Conservation (phyloP, 2,113 vertebrate species). For the Zingel zingel region DNA sequence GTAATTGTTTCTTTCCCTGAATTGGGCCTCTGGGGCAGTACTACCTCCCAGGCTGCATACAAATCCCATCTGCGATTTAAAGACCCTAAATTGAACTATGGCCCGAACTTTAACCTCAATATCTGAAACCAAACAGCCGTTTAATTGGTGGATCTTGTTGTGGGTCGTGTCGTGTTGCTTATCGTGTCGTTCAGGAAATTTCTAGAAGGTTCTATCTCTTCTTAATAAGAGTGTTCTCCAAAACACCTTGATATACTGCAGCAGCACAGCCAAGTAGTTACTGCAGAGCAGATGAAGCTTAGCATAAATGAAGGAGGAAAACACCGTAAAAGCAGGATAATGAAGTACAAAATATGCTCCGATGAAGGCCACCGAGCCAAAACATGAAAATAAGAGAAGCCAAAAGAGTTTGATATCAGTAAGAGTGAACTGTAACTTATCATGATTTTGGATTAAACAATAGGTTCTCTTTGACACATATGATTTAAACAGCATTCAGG, state of each 20-base stretch:
- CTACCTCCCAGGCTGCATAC: constrained; percentile 14
- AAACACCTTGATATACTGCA: neutral
- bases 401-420: neutral
- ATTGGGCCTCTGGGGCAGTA: constrained; percentile 23
- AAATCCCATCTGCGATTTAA: constrained; percentile 27
- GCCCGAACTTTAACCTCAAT: constrained; percentile 48
- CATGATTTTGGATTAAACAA: constrained; percentile 8
- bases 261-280: neutral
- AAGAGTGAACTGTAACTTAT: neutral
- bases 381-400: neutral
- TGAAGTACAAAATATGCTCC: constrained; percentile 10
- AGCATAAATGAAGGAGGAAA: neutral
- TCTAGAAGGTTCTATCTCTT: neutral
- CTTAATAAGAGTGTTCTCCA: neutral
- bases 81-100: constrained; percentile 39
- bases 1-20: constrained; percentile 49
- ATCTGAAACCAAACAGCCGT: constrained; percentile 31
- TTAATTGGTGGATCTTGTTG: constrained; percentile 36
- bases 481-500: neutral
- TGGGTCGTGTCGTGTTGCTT: neutral
- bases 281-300: neutral
- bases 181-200: constrained; percentile 23
- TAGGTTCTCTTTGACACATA: neutral
- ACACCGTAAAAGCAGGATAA: neutral
- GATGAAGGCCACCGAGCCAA: constrained; percentile 8